Conservation (phyloP, 2,888 invertebrate genomes). For the Trichogramma dendrolimi region DNA sequence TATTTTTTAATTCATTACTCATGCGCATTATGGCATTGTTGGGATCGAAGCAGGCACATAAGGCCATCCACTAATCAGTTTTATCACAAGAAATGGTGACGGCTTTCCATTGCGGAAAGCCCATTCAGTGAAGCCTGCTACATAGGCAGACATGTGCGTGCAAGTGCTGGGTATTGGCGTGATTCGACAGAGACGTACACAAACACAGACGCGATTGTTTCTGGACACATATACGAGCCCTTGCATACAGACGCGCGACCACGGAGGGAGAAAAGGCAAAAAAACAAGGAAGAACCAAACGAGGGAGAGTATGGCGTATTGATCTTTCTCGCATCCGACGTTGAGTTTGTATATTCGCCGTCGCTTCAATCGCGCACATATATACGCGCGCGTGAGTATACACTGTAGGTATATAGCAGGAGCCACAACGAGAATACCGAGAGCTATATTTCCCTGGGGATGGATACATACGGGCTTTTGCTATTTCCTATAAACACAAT, state of each 20-base stretch:
- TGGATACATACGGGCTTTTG: constrained; percentile 44
- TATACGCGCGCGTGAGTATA: constrained; percentile 30
- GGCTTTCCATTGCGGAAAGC: constrained; percentile 24
- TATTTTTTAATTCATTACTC: no score
- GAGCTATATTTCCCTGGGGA: constrained; percentile 51
- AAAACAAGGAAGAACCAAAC: constrained; percentile 14
- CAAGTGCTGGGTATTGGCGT: constrained; percentile 10
- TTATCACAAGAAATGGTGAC: constrained; percentile 29
- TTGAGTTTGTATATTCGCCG: background rate
- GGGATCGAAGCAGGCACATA: no score
- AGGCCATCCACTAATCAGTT: constrained; percentile 20
- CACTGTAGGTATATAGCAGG: constrained; percentile 36
- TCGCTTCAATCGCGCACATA: constrained; percentile 33
- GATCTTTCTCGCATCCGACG: constrained; percentile 48
- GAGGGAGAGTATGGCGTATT: constrained; percentile 49
- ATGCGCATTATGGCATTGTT: no score
- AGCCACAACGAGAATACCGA: no score
- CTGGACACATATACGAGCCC: background rate
- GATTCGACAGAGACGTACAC: background rate
- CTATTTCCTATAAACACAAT: constrained; percentile 52
- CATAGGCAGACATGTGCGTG: background rate
- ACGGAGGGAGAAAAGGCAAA: constrained; percentile 29
- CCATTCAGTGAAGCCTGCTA: no score
- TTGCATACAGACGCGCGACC: constrained; percentile 5
- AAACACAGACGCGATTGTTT: no score